These are phyloP conservation scores for Catagonus wagneri DNA, from an alignment of 2,113 vertebrate species.

Conservation along the genomic window DNA sequence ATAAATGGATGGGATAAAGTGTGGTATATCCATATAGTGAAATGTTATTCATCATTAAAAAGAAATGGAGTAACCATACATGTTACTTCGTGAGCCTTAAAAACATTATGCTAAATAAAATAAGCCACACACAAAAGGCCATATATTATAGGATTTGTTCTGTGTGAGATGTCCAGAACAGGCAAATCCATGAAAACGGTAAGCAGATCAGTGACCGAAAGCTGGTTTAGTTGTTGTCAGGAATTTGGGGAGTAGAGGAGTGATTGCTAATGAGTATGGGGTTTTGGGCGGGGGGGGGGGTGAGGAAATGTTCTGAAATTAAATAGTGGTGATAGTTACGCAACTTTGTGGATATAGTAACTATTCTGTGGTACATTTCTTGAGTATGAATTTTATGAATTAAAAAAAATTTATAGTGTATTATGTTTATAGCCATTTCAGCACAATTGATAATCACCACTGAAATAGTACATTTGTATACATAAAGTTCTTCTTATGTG, in stretches of 20 bases:
- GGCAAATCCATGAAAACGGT: not conserved
- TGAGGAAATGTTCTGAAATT: not conserved
- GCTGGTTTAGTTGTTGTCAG: not conserved
- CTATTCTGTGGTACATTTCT: not conserved
- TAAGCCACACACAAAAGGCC: not conserved
- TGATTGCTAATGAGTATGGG: not conserved
- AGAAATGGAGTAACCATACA: not conserved
- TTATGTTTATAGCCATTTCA: slow-evolving; percentile 31
- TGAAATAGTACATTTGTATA: not conserved
- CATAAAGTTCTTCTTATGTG: not conserved
- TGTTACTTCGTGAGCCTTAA: not conserved
- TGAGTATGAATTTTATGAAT: not conserved
- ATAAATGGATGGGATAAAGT: not conserved
- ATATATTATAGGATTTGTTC: not conserved
- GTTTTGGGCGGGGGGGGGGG: not conserved
- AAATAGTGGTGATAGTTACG: not conserved
- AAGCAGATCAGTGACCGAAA: not conserved
- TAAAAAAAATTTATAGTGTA: not conserved
- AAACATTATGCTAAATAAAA: slow-evolving; percentile 32
- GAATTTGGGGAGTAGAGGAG: not conserved
- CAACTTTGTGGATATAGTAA: not conserved
- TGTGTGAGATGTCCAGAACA: not conserved
- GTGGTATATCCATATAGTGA: not conserved
- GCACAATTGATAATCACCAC: not conserved
- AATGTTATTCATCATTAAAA: not conserved